These are phyloP conservation scores for Calvadosia cruxmelitensis DNA, from an alignment of 30 jellyfish, hydroid and myxozoan species.

Conservation along the genomic window DNA sequence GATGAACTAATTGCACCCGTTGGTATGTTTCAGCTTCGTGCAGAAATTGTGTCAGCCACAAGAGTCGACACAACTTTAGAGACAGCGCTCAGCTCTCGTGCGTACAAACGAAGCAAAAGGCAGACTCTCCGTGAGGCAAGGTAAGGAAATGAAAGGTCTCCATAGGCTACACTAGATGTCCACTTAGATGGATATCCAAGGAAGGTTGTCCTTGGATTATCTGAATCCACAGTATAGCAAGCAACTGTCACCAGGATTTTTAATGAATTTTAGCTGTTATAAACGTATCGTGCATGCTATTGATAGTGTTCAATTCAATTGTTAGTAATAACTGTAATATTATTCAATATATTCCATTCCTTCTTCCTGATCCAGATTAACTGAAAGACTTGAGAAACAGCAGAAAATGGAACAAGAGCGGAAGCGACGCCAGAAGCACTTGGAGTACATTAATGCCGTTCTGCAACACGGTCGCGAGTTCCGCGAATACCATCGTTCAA, in stretches of 20 bases:
- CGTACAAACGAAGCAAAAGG: constrained; percentile 85
- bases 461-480: constrained; percentile 92
- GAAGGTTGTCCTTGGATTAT: too few species aligned
- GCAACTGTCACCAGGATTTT: background rate
- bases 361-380: constrained; percentile 47
- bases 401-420: constrained; percentile 92
- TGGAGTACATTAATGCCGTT: constrained; percentile 83
- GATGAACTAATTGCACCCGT: too few species aligned
- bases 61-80: constrained; percentile 88
- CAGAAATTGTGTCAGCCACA: constrained; percentile 83
- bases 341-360: too few species aligned
- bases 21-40: constrained; percentile 63
- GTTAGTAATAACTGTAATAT: background rate
- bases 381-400: constrained; percentile 95
- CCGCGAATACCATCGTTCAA: constrained; percentile 90
- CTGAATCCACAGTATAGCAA: background rate
- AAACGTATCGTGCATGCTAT: too few species aligned
- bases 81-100: constrained; percentile 86
- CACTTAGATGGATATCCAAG: too few species aligned
- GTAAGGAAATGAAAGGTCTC: too few species aligned
- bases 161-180: too few species aligned
- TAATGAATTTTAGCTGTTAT: background rate
- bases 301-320: too few species aligned
- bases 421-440: constrained; percentile 86
- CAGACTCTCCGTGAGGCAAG: constrained; percentile 97